phyloP scores from a whole-genome alignment of 2,797 vertebrate species.

The Poeciliopsis gracilis region DNA sequence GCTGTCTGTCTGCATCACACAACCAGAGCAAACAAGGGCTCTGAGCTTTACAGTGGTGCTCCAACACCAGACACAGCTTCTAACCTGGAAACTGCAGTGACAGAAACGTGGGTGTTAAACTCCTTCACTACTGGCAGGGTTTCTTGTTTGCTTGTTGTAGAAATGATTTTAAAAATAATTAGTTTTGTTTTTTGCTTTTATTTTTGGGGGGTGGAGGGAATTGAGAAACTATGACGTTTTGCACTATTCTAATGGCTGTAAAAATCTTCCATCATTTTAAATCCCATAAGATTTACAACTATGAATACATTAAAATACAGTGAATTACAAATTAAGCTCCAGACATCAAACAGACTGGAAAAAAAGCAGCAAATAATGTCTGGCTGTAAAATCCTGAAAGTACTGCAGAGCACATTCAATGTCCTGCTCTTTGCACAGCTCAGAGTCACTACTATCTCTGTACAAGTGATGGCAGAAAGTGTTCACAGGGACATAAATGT shows the following conservation, averaged over 20 bases:
- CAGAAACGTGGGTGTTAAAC: slow-evolving; percentile 16
- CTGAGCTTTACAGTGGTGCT: slow-evolving; percentile 32
- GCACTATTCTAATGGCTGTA: background rate
- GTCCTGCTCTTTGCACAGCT: slow-evolving; percentile 22
- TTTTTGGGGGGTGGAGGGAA: too few species aligned
- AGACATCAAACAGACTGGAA: slow-evolving; percentile 21
- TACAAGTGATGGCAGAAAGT: slow-evolving; percentile 25
- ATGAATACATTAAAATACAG: slow-evolving; percentile 45
- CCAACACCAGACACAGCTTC: slow-evolving; percentile 22
- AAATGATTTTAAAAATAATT: slow-evolving; percentile 7
- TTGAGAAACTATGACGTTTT: slow-evolving; percentile 2
- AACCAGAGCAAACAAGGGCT: slow-evolving; percentile 44
- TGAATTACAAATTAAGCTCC: slow-evolving; percentile 27
- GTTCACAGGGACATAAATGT: slow-evolving; percentile 49
- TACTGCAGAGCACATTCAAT: slow-evolving; percentile 21
- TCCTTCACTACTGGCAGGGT: background rate
- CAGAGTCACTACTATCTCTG: slow-evolving; percentile 14
- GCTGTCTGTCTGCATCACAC: slow-evolving; percentile 70
- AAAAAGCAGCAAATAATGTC: slow-evolving; percentile 5
- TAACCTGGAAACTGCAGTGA: slow-evolving; percentile 30
- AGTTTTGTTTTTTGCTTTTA: background rate
- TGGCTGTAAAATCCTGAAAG: slow-evolving; percentile 15
- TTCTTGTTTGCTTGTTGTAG: slow-evolving; percentile 8
- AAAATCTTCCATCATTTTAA: slow-evolving; percentile 23
- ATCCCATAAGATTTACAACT: slow-evolving; percentile 24